A percentile compares a stretch with the other conserved stretches of the same genome.
These are phyloP conservation scores for Remorina albescens DNA, from an alignment of 2,797 vertebrate species.

Conservation along the genomic window DNA sequence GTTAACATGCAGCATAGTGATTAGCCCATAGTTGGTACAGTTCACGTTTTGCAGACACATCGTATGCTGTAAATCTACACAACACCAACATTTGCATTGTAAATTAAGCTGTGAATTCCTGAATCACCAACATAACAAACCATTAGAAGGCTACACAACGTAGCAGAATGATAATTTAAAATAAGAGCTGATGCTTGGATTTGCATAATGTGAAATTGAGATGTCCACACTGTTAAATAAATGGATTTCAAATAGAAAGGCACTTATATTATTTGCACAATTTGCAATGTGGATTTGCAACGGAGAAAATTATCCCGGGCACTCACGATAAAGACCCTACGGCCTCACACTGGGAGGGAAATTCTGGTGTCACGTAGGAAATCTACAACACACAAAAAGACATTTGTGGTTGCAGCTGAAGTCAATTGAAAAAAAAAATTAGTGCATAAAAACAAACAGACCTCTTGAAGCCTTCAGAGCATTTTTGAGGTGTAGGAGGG, in stretches of 20 bases:
- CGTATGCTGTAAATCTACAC: constrained; percentile 4
- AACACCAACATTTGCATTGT: constrained; percentile 2
- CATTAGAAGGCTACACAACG: constrained; percentile 1
- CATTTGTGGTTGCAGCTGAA: constrained; percentile 31
- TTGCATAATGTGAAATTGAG: constrained; percentile 10
- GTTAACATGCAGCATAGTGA: background rate
- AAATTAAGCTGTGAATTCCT: constrained; percentile 3
- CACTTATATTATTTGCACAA: background rate
- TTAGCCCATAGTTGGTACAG: background rate
- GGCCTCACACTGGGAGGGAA: constrained; percentile 1
- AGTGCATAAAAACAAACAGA: constrained; percentile 43
- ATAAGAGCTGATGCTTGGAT: background rate
- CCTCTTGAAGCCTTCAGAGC: constrained; percentile 29
- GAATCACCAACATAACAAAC: constrained; percentile 19
- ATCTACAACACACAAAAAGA: constrained; percentile 24
- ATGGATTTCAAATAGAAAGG: constrained; percentile 7
- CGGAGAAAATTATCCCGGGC: background rate
- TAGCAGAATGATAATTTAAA: background rate
- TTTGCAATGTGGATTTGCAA: constrained; percentile 1
- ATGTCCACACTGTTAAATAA: background rate
- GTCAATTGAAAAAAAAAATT: constrained; percentile 30
- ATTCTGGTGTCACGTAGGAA: constrained; percentile 24
- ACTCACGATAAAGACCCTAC: background rate
- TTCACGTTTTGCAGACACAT: constrained; percentile 2
- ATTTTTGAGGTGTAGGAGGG: constrained; percentile 9